Evolutionary conservation across 1,140 invertebrate genomes (phyloP).

Genomic region (Hylyphantes graminicola): DNA sequence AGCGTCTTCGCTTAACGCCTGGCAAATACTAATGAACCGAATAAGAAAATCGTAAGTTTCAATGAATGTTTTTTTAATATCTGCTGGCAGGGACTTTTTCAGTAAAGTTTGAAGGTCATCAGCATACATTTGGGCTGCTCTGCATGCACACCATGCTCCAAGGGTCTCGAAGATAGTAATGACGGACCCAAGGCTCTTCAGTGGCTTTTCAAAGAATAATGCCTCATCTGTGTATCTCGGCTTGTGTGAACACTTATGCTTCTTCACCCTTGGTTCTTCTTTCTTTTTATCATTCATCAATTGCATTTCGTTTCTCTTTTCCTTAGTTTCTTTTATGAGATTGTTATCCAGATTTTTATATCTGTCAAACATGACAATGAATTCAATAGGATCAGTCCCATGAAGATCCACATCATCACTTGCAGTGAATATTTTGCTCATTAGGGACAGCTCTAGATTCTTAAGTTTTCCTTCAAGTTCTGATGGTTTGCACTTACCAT

Average conservation of each 20-base stretch:
- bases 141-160: constrained; percentile 68
- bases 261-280: neutral
- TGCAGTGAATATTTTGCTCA: constrained; percentile 78
- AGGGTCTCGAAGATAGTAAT: constrained; percentile 65
- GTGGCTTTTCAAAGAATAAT: constrained; percentile 30
- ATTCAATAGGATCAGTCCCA: constrained; percentile 69
- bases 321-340: neutral
- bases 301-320: neutral
- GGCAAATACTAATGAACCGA: neutral
- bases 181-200: constrained; percentile 10
- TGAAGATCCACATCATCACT: constrained; percentile 82
- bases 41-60: neutral
- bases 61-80: neutral
- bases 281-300: neutral
- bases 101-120: constrained; percentile 56
- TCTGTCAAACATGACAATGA: constrained; percentile 1
- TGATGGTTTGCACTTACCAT: constrained; percentile 69
- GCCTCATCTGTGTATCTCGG: too few species aligned
- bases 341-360: neutral
- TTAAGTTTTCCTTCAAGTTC: constrained; percentile 77
- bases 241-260: neutral
- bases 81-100: neutral
- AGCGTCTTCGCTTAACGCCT: neutral
- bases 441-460: constrained; percentile 79
- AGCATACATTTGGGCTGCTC: constrained; percentile 57